phyloP scores from a whole-genome alignment of 1,140 invertebrate species.

The Anoplophora glabripennis region DNA sequence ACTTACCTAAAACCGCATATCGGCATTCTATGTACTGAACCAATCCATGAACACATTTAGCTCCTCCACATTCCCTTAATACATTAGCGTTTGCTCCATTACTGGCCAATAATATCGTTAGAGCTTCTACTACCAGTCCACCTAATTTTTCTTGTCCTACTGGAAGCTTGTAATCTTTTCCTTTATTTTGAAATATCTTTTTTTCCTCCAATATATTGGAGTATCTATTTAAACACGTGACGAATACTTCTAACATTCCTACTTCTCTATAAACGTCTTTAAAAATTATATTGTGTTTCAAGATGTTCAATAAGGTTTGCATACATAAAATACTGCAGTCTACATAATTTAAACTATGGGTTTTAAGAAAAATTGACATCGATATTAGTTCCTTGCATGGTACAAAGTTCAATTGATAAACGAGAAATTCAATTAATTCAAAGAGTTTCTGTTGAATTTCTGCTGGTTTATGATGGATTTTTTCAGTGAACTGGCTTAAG shows the following conservation, averaged over 20 bases:
- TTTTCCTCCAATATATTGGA: conserved; percentile 70
- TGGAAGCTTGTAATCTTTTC: conserved; percentile 55
- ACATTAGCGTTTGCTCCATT: conserved; percentile 88
- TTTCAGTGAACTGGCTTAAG: conserved; percentile 92
- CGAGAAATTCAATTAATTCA: conserved; percentile 92
- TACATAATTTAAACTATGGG: conserved; percentile 64
- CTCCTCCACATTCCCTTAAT: conserved; percentile 89
- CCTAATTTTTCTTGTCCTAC: conserved; percentile 75
- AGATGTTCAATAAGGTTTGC: conserved; percentile 82
- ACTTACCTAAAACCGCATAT: conserved; percentile 57
- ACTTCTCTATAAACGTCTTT: conserved; percentile 98
- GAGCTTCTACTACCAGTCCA: conserved; percentile 79
- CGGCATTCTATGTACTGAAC: conserved; percentile 83
- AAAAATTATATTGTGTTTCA: conserved; percentile 88
- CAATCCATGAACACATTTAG: conserved; percentile 86
- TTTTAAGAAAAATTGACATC: conserved; percentile 87
- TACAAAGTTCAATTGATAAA: conserved; percentile 96
- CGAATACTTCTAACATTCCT: conserved; percentile 94
- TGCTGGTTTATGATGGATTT: conserved; percentile 83
- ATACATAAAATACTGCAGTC: conserved; percentile 86
- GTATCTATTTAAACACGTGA: conserved; percentile 88
- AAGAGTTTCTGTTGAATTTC: conserved; percentile 97
- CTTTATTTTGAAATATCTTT: conserved; percentile 36
- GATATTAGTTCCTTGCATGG: conserved; percentile 98
- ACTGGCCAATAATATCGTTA: conserved; percentile 74